Conservation (phyloP, 2,113 vertebrate genomes). For the Corythoichthys intestinalis region DNA sequence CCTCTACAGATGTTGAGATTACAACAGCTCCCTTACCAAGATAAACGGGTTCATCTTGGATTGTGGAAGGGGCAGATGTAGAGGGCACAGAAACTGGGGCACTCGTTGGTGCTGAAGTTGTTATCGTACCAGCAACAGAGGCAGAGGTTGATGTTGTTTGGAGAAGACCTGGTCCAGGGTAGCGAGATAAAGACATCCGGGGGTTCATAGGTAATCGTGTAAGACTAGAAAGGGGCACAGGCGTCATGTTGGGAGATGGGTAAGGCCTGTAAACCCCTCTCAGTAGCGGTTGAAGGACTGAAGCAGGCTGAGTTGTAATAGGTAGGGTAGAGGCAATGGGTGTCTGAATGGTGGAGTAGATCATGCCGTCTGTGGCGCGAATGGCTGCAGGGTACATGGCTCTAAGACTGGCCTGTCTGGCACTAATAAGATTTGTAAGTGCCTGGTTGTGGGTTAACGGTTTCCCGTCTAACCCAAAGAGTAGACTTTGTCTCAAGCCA, state of each 20-base stretch:
- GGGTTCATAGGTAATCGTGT: slow-evolving; percentile 80
- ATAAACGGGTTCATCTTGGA: slow-evolving; percentile 85
- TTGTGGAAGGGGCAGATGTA: slow-evolving; percentile 27
- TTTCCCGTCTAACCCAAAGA: slow-evolving; percentile 82
- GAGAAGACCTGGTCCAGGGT: slow-evolving; percentile 74
- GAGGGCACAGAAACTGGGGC: slow-evolving; percentile 34
- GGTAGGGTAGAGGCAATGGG: slow-evolving; percentile 96
- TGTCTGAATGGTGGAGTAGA: slow-evolving; percentile 98
- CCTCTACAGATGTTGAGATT: slow-evolving; percentile 53
- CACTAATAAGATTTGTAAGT: slow-evolving; percentile 77
- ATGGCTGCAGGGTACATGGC: slow-evolving; percentile 88
- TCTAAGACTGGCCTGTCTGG: slow-evolving; percentile 79
- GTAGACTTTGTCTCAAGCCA: slow-evolving; percentile 76
- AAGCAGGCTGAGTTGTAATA: slow-evolving; percentile 93
- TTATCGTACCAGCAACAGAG: slow-evolving; percentile 24
- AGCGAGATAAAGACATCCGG: slow-evolving; percentile 79
- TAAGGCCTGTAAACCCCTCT: slow-evolving; percentile 86
- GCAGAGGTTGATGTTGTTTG: slow-evolving; percentile 55
- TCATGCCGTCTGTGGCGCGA: slow-evolving; percentile 91
- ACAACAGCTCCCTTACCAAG: slow-evolving; percentile 79
- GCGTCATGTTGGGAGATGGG: slow-evolving; percentile 74
- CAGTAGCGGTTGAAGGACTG: slow-evolving; percentile 84
- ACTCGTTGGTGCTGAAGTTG: slow-evolving; percentile 42
- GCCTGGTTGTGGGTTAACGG: slow-evolving; percentile 75
- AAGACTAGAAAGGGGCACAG: slow-evolving; percentile 86